Percentiles rank a stretch among this genome's conserved stretches.
These are phyloP conservation scores for Penaeus indicus DNA, from an alignment of 1,140 invertebrate genomes.

Conservation along the genomic window DNA sequence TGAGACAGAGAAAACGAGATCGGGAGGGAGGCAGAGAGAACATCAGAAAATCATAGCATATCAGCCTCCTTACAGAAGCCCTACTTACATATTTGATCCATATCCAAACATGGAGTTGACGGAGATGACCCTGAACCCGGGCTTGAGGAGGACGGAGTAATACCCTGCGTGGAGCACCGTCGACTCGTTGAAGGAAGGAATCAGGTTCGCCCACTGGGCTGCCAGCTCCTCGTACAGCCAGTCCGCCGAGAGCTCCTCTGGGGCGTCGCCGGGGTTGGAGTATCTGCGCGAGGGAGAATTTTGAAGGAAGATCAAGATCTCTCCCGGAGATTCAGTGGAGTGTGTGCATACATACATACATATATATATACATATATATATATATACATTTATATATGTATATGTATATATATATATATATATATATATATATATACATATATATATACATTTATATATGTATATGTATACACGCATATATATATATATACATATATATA, in stretches of 20 bases:
- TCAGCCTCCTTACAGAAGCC: not conserved
- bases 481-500: no score
- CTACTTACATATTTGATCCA: constrained; percentile 34
- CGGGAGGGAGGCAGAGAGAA: not conserved
- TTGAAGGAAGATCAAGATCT: no score
- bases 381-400: no score
- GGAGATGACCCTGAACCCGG: constrained; percentile 89
- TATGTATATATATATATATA: no score
- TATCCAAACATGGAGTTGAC: constrained; percentile 75
- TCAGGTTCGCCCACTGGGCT: constrained; percentile 87
- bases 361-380: no score
- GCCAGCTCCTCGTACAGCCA: constrained; percentile 94
- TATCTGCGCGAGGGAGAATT: not conserved
- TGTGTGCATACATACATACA: no score
- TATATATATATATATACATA: no score
- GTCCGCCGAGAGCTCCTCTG: constrained; percentile 83
- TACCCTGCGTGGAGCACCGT: constrained; percentile 89
- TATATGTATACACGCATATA: no score
- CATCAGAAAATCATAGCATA: not conserved
- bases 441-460: no score
- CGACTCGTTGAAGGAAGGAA: constrained; percentile 85
- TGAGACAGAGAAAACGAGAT: not conserved
- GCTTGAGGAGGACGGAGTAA: constrained; percentile 88
- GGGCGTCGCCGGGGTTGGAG: constrained; percentile 9
- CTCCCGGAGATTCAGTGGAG: no score